Evolutionary conservation across 2,797 vertebrate genomes (phyloP).

Genomic region (Rhinophrynus dorsalis): DNA sequence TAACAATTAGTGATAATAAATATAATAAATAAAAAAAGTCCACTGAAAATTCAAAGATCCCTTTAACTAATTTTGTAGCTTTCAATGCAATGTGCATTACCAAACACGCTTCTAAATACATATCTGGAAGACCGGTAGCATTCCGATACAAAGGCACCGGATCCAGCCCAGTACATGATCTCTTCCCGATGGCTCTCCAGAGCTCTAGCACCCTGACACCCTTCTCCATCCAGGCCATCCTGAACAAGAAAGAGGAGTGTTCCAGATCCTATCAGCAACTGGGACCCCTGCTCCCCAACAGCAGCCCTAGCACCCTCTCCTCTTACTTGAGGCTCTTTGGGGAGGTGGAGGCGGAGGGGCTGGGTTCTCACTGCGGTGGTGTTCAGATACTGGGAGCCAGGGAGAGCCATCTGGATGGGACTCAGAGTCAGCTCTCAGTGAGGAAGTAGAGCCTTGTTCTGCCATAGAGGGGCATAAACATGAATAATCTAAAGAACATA

Average conservation of each 20-base stretch:
- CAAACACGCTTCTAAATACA: too few species aligned
- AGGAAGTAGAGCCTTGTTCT: constrained; percentile 82
- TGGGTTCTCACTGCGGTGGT: constrained; percentile 51
- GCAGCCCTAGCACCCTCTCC: constrained; percentile 36
- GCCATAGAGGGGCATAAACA: too few species aligned
- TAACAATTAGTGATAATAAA: too few species aligned
- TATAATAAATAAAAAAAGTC: too few species aligned
- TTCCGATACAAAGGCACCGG: too few species aligned
- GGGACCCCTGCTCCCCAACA: constrained; percentile 51
- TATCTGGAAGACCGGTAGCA: too few species aligned
- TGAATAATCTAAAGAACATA: too few species aligned
- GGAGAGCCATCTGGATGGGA: constrained; percentile 77
- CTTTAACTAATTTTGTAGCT: too few species aligned
- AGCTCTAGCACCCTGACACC: constrained; percentile 84
- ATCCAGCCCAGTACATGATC: background rate
- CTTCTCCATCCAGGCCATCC: constrained; percentile 95
- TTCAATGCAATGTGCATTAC: too few species aligned
- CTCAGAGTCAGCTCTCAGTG: constrained; percentile 90
- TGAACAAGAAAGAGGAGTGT: constrained; percentile 87
- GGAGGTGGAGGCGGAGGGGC: constrained; percentile 63
- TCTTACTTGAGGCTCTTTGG: constrained; percentile 88
- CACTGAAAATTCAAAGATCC: too few species aligned
- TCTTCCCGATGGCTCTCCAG: constrained; percentile 82
- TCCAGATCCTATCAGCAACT: constrained; percentile 49
- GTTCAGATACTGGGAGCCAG: constrained; percentile 53